These are phyloP conservation scores for Alosa sapidissima DNA, from an alignment of 2,797 vertebrate genomes.

Conservation along the genomic window DNA sequence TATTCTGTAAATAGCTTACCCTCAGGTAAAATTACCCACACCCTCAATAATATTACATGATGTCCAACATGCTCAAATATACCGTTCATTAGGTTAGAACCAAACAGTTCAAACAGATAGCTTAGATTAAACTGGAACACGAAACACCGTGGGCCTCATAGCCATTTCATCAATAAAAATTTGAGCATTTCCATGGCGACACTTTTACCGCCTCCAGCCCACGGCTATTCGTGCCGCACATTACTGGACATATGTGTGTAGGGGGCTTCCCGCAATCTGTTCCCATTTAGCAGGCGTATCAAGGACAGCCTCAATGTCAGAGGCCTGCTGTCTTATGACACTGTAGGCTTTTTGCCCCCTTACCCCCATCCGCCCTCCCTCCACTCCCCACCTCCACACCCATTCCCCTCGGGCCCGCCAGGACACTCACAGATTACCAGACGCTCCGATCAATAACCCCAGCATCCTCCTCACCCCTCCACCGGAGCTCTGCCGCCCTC, in stretches of 20 bases:
- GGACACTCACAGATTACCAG: conserved; percentile 57
- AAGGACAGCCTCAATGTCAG: conserved; percentile 56
- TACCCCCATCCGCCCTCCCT: neutral
- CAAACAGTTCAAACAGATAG: neutral
- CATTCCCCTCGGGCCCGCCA: conserved; percentile 49
- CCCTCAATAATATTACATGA: neutral
- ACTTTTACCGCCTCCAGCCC: neutral
- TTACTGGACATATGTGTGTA: neutral
- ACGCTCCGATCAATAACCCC: conserved; percentile 59
- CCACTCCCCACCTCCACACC: conserved; percentile 28
- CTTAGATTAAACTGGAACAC: neutral
- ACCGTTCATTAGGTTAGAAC: neutral
- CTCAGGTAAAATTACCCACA: neutral
- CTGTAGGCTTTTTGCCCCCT: neutral
- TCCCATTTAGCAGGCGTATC: conserved; percentile 41
- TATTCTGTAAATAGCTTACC: neutral
- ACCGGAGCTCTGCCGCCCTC: conserved; percentile 35
- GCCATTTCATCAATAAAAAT: neutral
- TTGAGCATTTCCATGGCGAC: neutral
- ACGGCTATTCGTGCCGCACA: neutral
- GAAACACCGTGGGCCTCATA: neutral
- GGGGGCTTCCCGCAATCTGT: conserved; percentile 31
- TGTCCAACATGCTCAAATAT: neutral
- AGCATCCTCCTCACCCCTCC: conserved; percentile 45
- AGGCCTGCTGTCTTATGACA: conserved; percentile 17